A percentile compares a stretch with the other conserved stretches of the same genome.
These are phyloP conservation scores for Holothuria glaberrima DNA, from an alignment of 35 echinoderm and acorn worm species.

Conservation along the genomic window DNA sequence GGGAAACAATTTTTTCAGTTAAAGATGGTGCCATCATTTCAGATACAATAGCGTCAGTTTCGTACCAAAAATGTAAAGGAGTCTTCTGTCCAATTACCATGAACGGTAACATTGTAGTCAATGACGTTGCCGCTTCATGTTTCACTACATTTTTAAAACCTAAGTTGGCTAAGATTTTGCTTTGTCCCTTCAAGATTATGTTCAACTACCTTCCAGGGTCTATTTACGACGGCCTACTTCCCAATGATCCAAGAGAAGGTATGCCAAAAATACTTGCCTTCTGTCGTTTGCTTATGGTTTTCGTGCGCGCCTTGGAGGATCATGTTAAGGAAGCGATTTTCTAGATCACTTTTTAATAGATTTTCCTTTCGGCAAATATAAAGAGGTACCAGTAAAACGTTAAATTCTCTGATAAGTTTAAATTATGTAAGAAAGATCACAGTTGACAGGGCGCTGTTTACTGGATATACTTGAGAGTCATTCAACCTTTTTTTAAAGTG, in stretches of 20 bases:
- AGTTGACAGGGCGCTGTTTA: no score
- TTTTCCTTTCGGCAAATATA: no score
- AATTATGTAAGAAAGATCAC: no score
- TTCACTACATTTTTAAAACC: constrained; percentile 21
- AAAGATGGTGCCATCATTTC: background rate
- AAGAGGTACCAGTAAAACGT: no score
- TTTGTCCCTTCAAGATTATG: background rate
- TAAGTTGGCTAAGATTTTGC: background rate
- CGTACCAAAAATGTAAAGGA: background rate
- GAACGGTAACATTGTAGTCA: constrained; percentile 9
- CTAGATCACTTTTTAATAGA: no score
- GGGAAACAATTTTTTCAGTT: background rate
- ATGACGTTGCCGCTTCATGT: constrained; percentile 30
- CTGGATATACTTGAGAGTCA: no score
- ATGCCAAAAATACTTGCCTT: no score
- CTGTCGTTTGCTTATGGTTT: no score
- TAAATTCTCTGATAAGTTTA: no score
- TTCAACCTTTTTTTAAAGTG: no score
- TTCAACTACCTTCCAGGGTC: background rate
- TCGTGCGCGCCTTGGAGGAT: no score
- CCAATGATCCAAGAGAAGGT: background rate
- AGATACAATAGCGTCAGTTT: background rate
- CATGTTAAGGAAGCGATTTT: no score
- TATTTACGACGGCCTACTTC: background rate
- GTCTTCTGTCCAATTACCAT: constrained; percentile 34